Evolutionary conservation across 2,797 vertebrate genomes (phyloP).

Genomic region (Microhierax caerulescens): DNA sequence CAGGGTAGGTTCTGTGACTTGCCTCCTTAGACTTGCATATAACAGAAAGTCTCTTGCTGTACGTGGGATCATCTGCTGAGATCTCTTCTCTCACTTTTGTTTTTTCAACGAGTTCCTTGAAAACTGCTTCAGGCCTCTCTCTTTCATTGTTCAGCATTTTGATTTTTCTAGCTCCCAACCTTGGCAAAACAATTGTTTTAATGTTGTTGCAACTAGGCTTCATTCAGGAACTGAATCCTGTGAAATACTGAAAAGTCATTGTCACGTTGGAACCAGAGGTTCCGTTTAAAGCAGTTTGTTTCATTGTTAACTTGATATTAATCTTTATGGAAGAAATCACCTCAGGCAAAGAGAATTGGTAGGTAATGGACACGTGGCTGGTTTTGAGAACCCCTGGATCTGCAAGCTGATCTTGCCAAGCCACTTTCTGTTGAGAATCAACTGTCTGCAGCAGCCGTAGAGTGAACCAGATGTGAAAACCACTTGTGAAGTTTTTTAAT

Average conservation of each 20-base stretch:
- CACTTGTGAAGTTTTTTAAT: neutral
- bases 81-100: neutral
- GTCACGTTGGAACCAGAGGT: neutral
- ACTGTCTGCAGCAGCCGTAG: neutral
- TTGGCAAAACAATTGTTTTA: neutral
- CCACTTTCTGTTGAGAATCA: neutral
- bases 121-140: neutral
- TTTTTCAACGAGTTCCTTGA: neutral
- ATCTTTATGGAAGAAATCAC: neutral
- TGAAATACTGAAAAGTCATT: neutral
- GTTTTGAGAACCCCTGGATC: neutral
- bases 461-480: neutral
- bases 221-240: neutral
- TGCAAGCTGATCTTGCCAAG: neutral
- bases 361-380: neutral
- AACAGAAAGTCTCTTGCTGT: rapidly evolving
- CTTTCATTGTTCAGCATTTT: neutral
- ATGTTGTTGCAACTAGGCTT: neutral
- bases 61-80: neutral
- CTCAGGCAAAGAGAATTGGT: neutral
- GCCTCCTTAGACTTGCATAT: neutral
- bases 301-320: neutral
- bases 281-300: neutral
- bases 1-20: neutral
- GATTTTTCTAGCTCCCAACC: neutral